These are phyloP conservation scores for Panopea generosa DNA, from an alignment of 2,888 invertebrate species.

Conservation along the genomic window DNA sequence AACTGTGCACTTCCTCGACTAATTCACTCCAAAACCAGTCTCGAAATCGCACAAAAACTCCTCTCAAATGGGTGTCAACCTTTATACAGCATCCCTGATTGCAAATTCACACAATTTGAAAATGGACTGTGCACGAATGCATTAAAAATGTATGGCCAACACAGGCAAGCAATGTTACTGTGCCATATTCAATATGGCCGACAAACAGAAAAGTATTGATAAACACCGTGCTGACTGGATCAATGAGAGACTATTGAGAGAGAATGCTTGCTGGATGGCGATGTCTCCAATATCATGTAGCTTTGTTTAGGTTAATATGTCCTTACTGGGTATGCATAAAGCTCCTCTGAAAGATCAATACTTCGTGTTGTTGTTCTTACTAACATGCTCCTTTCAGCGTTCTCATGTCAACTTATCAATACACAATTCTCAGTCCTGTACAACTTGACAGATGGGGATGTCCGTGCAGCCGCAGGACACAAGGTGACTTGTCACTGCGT, in stretches of 20 bases:
- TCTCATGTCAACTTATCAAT: too few relatives aligned
- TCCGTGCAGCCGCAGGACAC: too few relatives aligned
- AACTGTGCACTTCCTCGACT: too few relatives aligned
- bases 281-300: background rate
- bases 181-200: conserved; percentile 50
- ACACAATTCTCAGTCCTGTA: too few relatives aligned
- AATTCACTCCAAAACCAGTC: too few relatives aligned
- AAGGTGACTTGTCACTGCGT: too few relatives aligned
- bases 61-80: too few relatives aligned
- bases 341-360: background rate
- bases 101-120: background rate
- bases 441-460: too few relatives aligned
- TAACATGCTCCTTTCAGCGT: too few relatives aligned
- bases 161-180: background rate
- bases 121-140: conserved; percentile 16
- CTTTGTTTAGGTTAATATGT: background rate
- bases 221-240: conserved; percentile 23
- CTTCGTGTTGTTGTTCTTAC: background rate
- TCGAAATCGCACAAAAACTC: too few relatives aligned
- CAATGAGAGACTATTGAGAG: conserved; percentile 16
- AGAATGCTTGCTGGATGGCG: conserved; percentile 1
- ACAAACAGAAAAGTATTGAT: conserved; percentile 30
- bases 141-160: conserved; percentile 32
- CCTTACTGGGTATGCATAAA: background rate
- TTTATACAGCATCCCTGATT: too few relatives aligned